Evolutionary conservation across 1,140 invertebrate species (phyloP), one percentile per base, ranked within the genome.

Genomic region (Helicoverpa armigera): DNA sequence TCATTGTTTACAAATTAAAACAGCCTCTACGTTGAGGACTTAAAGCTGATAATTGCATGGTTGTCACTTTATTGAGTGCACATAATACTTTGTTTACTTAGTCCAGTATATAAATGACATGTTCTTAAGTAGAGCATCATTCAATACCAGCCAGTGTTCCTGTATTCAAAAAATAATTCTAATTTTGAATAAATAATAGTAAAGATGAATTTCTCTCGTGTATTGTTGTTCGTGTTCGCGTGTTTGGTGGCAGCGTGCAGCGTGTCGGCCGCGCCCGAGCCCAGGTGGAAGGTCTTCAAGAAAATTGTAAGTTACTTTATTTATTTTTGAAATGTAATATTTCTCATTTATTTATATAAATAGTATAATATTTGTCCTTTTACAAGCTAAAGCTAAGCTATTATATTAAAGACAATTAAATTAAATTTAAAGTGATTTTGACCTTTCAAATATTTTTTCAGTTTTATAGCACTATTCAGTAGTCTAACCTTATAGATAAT

Each of bases 231-330:
- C 7, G 54, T 60, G 54, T 90, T 92, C 82, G 88, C 87, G 14
- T 86, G 83, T 58, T 76, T 89, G 14, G 56, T 90, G 29, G 88
- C 85, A 5, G 7, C 60, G 4, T 84, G 63, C 2, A 53, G 82
- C 1, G 9, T 81, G 9, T 81, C 84, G 3, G 88, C 81, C 3
- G 80, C 83, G 13, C 83, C 87, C 1, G 86, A 85, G 5, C 88
- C 88, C 0, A 88, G 85, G 73, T 90, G 89, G 90, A 91, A 88
- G 70, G 48, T 86, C 13, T 90, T 90, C n/a, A 93, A 91, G 76
- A 92, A 87, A 88, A 85, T 91, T 83, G 90, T 91, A 85, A 92
- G 89, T 54, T 72, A 56, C 48, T 53, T 70, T 82, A 58, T 77
- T 31, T 43, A n/a, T 43, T 23, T 74, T 18, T 23, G 23, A 23